These are phyloP conservation scores for Ochropleura leucogaster DNA, from an alignment of 2,888 invertebrate genomes.

Conservation along the genomic window DNA sequence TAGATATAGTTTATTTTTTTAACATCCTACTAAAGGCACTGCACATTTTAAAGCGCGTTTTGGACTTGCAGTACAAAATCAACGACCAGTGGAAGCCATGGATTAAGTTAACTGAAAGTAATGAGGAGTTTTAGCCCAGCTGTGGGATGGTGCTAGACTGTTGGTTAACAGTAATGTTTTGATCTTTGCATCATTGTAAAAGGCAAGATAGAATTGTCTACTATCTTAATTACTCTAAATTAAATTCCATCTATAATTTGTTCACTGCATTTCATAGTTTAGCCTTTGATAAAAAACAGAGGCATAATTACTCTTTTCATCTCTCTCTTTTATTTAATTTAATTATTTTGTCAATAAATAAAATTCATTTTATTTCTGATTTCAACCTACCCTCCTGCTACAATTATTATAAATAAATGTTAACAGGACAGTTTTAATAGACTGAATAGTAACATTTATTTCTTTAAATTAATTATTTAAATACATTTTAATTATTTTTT, in stretches of 20 bases:
- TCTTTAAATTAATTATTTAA: neutral
- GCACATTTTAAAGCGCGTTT: constrained; percentile 8
- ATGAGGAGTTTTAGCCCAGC: neutral
- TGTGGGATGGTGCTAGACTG: neutral
- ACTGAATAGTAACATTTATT: neutral
- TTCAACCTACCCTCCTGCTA: neutral
- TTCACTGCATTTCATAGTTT: constrained; percentile 14
- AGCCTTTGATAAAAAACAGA: neutral
- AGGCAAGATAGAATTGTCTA: neutral
- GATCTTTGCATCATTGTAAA: neutral
- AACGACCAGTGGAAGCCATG: neutral
- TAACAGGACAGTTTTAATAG: neutral
- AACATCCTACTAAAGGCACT: constrained; percentile 13
- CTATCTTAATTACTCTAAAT: constrained; percentile 8
- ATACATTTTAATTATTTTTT: neutral
- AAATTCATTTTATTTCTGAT: neutral
- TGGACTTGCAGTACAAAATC: neutral
- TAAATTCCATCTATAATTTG: constrained; percentile 30
- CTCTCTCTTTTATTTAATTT: neutral
- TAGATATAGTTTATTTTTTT: neutral
- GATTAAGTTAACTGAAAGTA: neutral
- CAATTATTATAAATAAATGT: neutral
- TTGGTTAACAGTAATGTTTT: neutral
- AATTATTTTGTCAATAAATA: neutral
- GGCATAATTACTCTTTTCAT: neutral